Evolutionary conservation across 2,113 vertebrate genomes (phyloP).

Genomic region (Chiloscyllium plagiosum): DNA sequence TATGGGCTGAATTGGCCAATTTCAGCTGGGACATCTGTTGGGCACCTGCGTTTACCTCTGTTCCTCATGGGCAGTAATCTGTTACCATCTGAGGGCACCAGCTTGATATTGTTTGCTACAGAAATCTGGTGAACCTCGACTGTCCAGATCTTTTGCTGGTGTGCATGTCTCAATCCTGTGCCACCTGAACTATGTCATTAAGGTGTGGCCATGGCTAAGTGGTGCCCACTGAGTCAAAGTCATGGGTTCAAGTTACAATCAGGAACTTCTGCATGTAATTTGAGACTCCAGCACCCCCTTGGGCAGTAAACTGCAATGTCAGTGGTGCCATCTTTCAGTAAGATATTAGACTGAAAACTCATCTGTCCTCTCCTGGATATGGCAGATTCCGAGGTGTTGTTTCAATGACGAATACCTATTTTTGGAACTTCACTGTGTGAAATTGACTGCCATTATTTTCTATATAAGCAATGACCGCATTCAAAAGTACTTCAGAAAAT

Average conservation of each 20-base stretch:
- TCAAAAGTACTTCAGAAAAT: background rate
- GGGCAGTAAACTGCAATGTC: background rate
- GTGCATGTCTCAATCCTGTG: background rate
- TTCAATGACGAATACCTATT: background rate
- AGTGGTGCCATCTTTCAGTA: background rate
- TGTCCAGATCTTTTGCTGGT: background rate
- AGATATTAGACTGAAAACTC: background rate
- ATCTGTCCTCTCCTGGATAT: background rate
- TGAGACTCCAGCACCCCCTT: background rate
- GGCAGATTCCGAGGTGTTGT: background rate
- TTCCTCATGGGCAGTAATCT: background rate
- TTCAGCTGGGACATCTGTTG: background rate
- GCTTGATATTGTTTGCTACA: background rate
- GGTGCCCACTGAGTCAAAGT: background rate
- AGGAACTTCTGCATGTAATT: background rate
- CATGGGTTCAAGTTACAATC: background rate
- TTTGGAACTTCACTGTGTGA: background rate
- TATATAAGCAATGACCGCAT: background rate
- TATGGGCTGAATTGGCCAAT: background rate
- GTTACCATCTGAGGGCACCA: background rate
- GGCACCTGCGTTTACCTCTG: background rate
- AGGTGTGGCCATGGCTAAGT: background rate
- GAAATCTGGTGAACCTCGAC: background rate
- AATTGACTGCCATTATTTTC: background rate
- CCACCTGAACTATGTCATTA: too few relatives aligned